Evolutionary conservation across 2,888 invertebrate species (phyloP).

Genomic region (Ashinkailepas kermadecensis): DNA sequence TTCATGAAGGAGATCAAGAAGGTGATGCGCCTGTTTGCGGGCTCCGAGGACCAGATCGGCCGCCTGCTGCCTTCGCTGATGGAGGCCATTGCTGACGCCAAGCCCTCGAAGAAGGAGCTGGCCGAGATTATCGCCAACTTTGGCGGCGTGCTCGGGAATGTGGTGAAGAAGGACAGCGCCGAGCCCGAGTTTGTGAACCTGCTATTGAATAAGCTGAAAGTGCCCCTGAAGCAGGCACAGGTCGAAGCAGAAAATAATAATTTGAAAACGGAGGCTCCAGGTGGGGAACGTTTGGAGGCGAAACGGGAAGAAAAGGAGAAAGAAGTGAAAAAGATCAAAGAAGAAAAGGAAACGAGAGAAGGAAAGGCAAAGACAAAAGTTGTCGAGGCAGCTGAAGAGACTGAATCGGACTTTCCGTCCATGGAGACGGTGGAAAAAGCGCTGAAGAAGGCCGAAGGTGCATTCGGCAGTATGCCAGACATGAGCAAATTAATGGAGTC

Average conservation of each 20-base stretch:
- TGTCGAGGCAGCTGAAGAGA: too few species aligned
- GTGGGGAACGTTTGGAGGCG: too few species aligned
- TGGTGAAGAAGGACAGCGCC: conserved; percentile 4
- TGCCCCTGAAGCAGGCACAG: not conserved
- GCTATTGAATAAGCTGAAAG: not conserved
- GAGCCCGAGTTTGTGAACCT: not conserved
- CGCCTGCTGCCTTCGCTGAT: conserved; percentile 6
- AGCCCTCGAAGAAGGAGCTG: not conserved
- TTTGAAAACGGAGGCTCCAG: too few species aligned
- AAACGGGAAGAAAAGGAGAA: not conserved
- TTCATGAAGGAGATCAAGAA: conserved; percentile 7
- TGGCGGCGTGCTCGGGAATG: not conserved
- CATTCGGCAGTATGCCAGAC: not conserved
- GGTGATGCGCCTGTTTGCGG: not conserved
- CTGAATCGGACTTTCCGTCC: too few species aligned
- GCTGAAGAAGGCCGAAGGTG: not conserved
- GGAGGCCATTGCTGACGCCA: conserved; percentile 3
- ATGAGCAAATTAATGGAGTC: not conserved
- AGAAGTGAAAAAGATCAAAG: not conserved
- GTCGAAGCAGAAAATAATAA: too few species aligned
- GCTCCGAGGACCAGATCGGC: conserved; percentile 18
- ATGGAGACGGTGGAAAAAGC: not conserved
- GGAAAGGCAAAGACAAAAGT: too few species aligned
- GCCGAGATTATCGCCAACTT: not conserved
- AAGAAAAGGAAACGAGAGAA: too few species aligned